Conservation (phyloP, 2,113 vertebrate genomes). For the Struthidea cinerea region DNA sequence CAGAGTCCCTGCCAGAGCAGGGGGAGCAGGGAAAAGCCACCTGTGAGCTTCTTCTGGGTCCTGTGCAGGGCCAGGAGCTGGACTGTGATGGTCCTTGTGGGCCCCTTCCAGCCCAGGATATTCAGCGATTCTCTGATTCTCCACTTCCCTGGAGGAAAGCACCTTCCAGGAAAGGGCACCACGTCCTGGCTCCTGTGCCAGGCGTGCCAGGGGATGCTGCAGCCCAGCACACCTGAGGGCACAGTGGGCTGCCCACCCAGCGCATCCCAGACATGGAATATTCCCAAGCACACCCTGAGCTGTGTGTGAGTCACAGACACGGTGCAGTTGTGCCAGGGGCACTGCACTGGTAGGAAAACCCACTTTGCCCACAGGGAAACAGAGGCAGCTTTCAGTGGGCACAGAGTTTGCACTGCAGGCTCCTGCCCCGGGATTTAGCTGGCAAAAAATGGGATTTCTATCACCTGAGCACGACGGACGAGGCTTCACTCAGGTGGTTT, state of each 20-base stretch:
- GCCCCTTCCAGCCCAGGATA: background rate
- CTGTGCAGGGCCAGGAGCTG: background rate
- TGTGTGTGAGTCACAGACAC: background rate
- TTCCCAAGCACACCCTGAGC: background rate
- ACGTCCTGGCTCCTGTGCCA: background rate
- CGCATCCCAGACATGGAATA: fast-evolving
- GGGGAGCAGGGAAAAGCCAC: background rate
- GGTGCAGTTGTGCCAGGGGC: fast-evolving
- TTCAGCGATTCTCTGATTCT: background rate
- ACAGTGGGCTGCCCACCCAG: background rate
- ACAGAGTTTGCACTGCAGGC: background rate
- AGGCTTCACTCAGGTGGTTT: background rate
- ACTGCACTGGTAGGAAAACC: background rate
- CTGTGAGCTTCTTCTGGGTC: background rate
- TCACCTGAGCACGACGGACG: background rate
- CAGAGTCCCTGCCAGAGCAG: background rate
- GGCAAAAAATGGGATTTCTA: background rate
- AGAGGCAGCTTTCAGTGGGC: background rate
- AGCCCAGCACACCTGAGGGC: background rate
- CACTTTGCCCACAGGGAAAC: background rate
- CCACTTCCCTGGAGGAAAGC: background rate
- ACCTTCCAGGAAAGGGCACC: background rate
- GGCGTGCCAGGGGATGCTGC: background rate
- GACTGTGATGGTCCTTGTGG: background rate
- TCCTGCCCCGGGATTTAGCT: background rate